Evolutionary conservation across 2,797 vertebrate genomes (phyloP).

Genomic region (Pagetopsis macropterus): DNA sequence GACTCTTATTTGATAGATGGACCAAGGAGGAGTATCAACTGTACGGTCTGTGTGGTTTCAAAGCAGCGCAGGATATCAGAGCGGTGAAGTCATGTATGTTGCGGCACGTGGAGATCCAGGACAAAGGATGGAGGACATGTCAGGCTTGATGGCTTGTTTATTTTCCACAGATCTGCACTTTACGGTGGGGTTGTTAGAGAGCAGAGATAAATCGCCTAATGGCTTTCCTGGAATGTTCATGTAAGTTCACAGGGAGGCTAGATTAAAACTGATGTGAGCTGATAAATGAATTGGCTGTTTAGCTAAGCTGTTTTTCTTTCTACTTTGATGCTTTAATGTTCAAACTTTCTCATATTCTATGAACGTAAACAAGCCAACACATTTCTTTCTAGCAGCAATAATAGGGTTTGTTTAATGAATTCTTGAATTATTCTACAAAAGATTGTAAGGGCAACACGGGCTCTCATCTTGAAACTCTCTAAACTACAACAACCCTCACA

Average conservation of each 20-base stretch:
- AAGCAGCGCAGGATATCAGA: conserved; percentile 21
- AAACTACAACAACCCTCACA: conserved; percentile 1
- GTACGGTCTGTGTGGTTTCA: conserved; percentile 17
- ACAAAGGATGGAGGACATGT: conserved; percentile 63
- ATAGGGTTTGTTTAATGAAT: conserved; percentile 23
- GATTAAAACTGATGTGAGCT: conserved; percentile 63
- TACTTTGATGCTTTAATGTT: conserved; percentile 34
- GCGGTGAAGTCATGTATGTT: conserved; percentile 24
- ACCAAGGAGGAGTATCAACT: conserved; percentile 27
- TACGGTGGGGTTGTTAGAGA: conserved; percentile 58
- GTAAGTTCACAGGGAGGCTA: conserved; percentile 71
- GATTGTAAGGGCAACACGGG: not conserved
- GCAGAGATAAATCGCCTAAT: conserved; percentile 77
- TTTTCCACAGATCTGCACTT: conserved; percentile 61
- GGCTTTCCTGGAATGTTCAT: conserved; percentile 78
- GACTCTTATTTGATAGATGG: conserved; percentile 20
- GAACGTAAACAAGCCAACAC: conserved; percentile 32
- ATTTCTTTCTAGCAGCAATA: conserved; percentile 30
- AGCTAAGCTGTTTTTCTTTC: conserved; percentile 8
- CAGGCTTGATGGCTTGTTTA: conserved; percentile 72
- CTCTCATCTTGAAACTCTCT: not conserved
- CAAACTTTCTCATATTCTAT: conserved; percentile 24
- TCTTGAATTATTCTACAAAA: not conserved
- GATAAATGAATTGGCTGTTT: conserved; percentile 52
- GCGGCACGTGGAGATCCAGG: conserved; percentile 32